Conservation (phyloP, 2,113 vertebrate species). For the Antechinus flavipes region DNA sequence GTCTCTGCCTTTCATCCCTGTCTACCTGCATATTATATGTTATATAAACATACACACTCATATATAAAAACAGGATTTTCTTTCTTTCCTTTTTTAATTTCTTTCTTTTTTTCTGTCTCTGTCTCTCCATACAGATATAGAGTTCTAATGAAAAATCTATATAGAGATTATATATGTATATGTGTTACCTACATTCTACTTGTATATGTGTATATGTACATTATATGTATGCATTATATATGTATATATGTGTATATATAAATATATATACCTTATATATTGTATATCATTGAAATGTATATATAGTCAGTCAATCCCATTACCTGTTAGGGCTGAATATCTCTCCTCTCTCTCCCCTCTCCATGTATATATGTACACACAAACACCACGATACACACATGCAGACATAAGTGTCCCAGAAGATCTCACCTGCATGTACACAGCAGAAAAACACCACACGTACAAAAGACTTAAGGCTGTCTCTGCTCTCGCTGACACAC, state of each 20-base stretch:
- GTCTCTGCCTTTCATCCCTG: background rate
- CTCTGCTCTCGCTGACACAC: background rate
- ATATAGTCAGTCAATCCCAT: background rate
- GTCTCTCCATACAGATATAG: background rate
- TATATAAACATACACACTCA: background rate
- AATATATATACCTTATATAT: too few species aligned
- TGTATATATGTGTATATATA: too few species aligned
- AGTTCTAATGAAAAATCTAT: background rate
- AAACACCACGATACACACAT: too few species aligned
- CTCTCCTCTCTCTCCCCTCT: background rate
- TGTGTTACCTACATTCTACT: background rate
- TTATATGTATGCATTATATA: too few species aligned
- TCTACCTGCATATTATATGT: background rate
- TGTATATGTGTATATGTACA: too few species aligned
- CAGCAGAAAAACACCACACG: too few species aligned
- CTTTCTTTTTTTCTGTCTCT: too few species aligned
- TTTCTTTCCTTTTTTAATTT: too few species aligned
- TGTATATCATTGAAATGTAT: too few species aligned
- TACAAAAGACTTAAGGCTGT: background rate
- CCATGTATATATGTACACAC: too few species aligned
- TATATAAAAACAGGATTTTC: background rate
- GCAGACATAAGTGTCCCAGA: too few species aligned
- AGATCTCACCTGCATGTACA: too few species aligned
- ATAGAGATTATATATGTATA: background rate
- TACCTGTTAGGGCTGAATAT: background rate